Conservation (phyloP, 2,797 vertebrate species). For the Ctenochaetus hawaiiensis region DNA sequence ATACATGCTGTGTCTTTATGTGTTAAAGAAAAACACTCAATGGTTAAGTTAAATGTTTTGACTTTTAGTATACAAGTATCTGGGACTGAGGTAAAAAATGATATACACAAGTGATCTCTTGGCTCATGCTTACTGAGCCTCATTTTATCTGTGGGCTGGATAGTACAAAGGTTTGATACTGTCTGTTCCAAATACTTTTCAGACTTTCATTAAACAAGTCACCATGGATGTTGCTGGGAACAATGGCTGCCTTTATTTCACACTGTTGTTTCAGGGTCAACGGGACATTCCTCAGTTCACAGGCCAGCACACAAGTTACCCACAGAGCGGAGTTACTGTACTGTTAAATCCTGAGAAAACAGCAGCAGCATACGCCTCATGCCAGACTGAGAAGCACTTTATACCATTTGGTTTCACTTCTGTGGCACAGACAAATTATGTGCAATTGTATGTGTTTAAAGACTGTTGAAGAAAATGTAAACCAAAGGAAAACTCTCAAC, state of each 20-base stretch:
- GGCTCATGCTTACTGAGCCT: constrained; percentile 19
- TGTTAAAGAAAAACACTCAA: background rate
- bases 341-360: constrained; percentile 62
- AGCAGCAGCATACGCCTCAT: constrained; percentile 15
- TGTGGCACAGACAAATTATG: constrained; percentile 38
- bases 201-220: constrained; percentile 77
- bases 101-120: constrained; percentile 13
- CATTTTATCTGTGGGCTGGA: constrained; percentile 37
- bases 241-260: constrained; percentile 78
- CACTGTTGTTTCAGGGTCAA: constrained; percentile 77
- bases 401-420: constrained; percentile 33
- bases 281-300: constrained; percentile 78
- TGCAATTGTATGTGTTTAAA: constrained; percentile 53
- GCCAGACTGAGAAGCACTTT: constrained; percentile 31
- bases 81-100: constrained; percentile 26
- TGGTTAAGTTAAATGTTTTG: constrained; percentile 2
- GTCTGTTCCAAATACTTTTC: constrained; percentile 59
- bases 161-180: constrained; percentile 49
- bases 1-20: no score
- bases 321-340: constrained; percentile 57
- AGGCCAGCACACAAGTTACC: constrained; percentile 59
- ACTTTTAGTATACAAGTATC: background rate
- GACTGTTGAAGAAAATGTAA: constrained; percentile 44
- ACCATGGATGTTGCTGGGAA: constrained; percentile 63
- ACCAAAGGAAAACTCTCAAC: constrained; percentile 42